Conservation (phyloP, 1,140 invertebrate genomes). For the Drosophila ananassae region DNA sequence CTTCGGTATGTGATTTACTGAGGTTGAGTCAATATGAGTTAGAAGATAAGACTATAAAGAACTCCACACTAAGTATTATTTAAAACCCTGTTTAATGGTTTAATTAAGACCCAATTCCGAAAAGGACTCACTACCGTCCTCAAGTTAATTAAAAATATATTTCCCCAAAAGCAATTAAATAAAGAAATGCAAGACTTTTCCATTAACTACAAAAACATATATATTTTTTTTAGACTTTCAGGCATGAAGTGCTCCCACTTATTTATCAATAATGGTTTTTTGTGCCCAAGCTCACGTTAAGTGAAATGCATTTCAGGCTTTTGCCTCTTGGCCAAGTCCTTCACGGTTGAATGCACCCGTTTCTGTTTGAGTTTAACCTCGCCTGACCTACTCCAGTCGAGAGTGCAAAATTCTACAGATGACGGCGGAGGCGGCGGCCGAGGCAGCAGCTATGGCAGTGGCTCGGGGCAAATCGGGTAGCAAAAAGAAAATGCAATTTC, state of each 20-base stretch:
- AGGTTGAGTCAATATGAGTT: background rate
- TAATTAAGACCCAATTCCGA: background rate
- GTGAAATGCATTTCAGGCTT: slow-evolving; percentile 33
- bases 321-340: slow-evolving; percentile 42
- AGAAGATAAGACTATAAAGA: too few relatives aligned
- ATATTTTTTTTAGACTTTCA: slow-evolving; percentile 10
- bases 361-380: slow-evolving; percentile 64
- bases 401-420: slow-evolving; percentile 29
- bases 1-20: slow-evolving; percentile 4
- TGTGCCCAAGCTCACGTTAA: slow-evolving; percentile 23
- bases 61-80: too few relatives aligned
- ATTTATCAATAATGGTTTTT: slow-evolving; percentile 41
- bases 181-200: too few relatives aligned
- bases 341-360: slow-evolving; percentile 72
- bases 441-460: background rate
- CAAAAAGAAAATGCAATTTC: slow-evolving; percentile 74
- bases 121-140: too few relatives aligned
- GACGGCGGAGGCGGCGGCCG: slow-evolving; percentile 10
- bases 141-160: background rate
- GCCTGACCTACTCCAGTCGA: slow-evolving; percentile 49
- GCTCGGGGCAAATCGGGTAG: slow-evolving; percentile 19
- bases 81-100: too few relatives aligned
- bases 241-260: background rate
- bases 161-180: background rate
- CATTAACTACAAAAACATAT: background rate